Base-by-base conservation (phyloP, 2,888 invertebrate genomes). In the Phyllotreta striolata region DNA sequence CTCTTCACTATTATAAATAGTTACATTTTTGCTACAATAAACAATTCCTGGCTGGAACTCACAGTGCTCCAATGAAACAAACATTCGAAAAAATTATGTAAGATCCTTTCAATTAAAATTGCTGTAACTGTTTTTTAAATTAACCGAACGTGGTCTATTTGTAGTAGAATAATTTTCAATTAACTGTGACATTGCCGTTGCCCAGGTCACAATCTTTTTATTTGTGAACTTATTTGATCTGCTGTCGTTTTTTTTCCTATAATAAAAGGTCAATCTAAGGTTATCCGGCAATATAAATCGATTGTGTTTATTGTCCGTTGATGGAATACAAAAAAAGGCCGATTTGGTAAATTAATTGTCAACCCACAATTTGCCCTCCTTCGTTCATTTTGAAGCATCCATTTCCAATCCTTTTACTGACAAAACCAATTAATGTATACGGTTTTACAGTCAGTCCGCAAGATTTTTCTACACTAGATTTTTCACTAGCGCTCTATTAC, bases 151-250 rank as follows among this genome's bases (percentile, higher is more conserved):
- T 47, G n/a, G 49, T 24, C 46, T 46, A 24, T 14, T 46, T 47
- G 34, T 47, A 38, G 47, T 47, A 47, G 57, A 39, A 47, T 39
- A 57, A n/a, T 47, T 37, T 47, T 24, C 39, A 57, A 57, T 57
- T 57, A 47, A 39, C 35, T 46, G 3, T 35, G 57, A 57, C 57
- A 57, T 57, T 57, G 57, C 13, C 40, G 37, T 49, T 35, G 49
- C 35, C 14, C 47, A 57, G 57, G 57, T 57, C 49, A 49, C 57
- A 57, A 46, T 57, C 47, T 47, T 13, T 24, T 57, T 57, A 38
- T 57, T 57, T 24, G 57, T 47, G 47, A 57, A 47, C 38, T 57
- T n/a, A 46, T 46, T 57, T 12, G 37, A 57, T 5, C 57, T 14
- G 57, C 38, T 57, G 38, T n/a, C 57, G 46, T 57, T 57, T 57